Conservation (phyloP, 2,113 vertebrate species). For the Bubo blakistoni region DNA sequence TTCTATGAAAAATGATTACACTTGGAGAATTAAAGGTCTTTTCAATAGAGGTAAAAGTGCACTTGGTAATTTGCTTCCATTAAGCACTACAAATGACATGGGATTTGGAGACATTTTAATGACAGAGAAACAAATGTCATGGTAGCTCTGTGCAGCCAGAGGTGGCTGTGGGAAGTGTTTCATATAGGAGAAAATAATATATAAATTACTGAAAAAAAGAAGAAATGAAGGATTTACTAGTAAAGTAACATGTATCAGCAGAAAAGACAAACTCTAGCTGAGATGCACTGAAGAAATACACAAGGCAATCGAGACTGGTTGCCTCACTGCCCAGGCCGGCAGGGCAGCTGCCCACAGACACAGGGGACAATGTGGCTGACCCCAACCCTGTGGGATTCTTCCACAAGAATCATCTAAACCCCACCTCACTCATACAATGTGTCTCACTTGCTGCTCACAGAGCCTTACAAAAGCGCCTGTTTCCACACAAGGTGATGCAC, state of each 20-base stretch:
- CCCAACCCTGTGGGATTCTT: neutral
- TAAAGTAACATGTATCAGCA: neutral
- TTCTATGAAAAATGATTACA: neutral
- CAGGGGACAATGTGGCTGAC: accelerated
- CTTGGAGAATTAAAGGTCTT: neutral
- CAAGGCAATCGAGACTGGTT: accelerated
- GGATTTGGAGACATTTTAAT: neutral
- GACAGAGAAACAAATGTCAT: neutral
- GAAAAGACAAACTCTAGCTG: neutral
- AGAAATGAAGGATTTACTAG: neutral
- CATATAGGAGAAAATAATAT: neutral
- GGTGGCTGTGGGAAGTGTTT: neutral
- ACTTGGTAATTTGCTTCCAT: neutral
- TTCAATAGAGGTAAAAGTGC: neutral
- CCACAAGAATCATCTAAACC: neutral
- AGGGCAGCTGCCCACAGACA: neutral
- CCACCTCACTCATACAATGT: accelerated
- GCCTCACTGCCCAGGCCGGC: neutral
- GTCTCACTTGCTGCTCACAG: neutral
- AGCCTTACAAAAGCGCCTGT: accelerated
- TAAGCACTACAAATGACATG: neutral
- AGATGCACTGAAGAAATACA: neutral
- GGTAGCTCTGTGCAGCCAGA: neutral
- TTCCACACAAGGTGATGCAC: accelerated
- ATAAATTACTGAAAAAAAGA: neutral